Evolutionary conservation across 2,113 vertebrate species (phyloP), one percentile per base, ranked within the genome.

Genomic region (Aleadryas rufinucha): DNA sequence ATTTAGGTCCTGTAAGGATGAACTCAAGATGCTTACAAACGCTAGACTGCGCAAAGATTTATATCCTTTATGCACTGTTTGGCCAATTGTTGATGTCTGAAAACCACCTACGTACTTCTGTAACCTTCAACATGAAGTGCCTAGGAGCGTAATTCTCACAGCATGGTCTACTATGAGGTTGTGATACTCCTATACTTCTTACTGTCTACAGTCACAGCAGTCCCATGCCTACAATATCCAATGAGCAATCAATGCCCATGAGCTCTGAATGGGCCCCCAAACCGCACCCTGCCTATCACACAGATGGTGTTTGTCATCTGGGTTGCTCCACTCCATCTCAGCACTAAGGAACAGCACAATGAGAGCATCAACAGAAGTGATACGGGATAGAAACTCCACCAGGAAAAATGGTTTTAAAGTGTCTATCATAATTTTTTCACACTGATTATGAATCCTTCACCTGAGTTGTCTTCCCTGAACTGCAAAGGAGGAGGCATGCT

Each of bases 271-370:
- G 1, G 13, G 8, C 3, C 11, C 35, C 1, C 11, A 28, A 1
- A 41, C 6, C 28, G 42, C 33, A 78, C 11, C 44, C 44, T 75
- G 54, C 13, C 54, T 69, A 39, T 56, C 45, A 57, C 45, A 57
- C 2, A 13, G 42, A 12, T 15, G 13, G 13, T 13, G 28, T 37
- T 72, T 33, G 44, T 50, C 0, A 0, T 30, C 19, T 42, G 24
- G 10, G 24, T 14, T 52, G 28, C 56, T 85, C 83, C 66, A 45
- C 11, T 76, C 45, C 16, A 49, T 22, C 28, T 33, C 42, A 49
- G 53, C 19, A 31, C 37, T 69, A 28, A 37, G 17, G 13, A 82
- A 33, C n/a, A 54, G 35, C 20, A n/a, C 16, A 49, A 33, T 31
- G 60, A 87, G 2, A 89, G 21, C 27, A 82, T 41, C 41, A 56